Evolutionary conservation across 2,113 vertebrate species (phyloP), one percentile per base, ranked within the genome.

Genomic region (Calyptomena viridis): DNA sequence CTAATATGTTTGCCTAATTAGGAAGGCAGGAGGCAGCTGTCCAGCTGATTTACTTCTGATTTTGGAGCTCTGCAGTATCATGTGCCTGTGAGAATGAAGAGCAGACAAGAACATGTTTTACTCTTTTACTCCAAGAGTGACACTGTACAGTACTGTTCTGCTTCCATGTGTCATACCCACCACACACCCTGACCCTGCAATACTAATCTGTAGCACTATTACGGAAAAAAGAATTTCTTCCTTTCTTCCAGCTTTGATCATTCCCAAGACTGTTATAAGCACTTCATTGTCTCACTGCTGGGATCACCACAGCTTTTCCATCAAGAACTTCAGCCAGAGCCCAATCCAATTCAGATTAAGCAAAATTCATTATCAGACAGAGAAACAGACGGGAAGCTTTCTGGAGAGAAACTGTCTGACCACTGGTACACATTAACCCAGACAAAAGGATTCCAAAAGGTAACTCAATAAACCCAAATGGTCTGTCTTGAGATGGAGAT

Each of bases 1-100:
- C 74, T 53, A 91, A 24, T 73, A 39, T 28, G 25, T 73, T 94
- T 87, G 94, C 74, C 95, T 96, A 2, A 94, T 90, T 83, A 79
- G 60, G 42, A 91, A 79, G 67, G 77, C 77, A 89, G 86, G 42
- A 93, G 63, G 81, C 59, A 88, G 86, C 42, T 30, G 39, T 60
- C 68, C 66, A 64, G 72, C 33, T 94, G 78, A 92, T 88, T 91
- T 55, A 90, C 40, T 96, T 82, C 76, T 74, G 84, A 59, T 73
- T 77, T 76, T 87, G 76, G 76, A 76, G 76, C 49, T 90, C 94
- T 93, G 74, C 56, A 83, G 64, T 89, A 50, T 37, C 67, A 68
- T 4, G 28, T 87, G 33, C 85, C 93, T 94, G 84, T 49, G 47
- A 92, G 46, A 64, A 96, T 12, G 12, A 27, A 91, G n/a, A 90